phyloP scores from a whole-genome alignment of 2,113 vertebrate genomes.

The Sorex araneus region DNA sequence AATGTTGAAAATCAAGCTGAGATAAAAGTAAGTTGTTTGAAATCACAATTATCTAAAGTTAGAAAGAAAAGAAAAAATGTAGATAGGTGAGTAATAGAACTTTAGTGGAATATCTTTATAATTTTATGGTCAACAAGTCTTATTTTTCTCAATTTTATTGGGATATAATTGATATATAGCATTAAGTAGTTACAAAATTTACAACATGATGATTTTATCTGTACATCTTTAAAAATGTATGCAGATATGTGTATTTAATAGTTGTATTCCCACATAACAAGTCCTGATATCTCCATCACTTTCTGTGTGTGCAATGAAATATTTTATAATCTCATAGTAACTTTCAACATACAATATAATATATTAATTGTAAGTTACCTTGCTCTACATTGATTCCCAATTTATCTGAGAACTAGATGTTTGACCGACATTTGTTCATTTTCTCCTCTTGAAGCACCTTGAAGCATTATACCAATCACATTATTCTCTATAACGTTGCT shows the following conservation, averaged over 20 bases:
- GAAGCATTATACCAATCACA: not conserved
- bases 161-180: not conserved
- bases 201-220: not conserved
- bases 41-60: slow-evolving; percentile 54
- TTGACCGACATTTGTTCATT: not conserved
- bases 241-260: too few species aligned
- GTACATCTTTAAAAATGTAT: not conserved
- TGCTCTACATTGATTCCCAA: not conserved
- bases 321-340: not conserved
- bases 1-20: slow-evolving; percentile 95
- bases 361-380: not conserved
- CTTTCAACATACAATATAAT: not conserved
- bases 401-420: not conserved
- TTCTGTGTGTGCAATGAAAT: not conserved
- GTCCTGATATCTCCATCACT: not conserved
- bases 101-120: not conserved
- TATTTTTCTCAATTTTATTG: not conserved
- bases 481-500: not conserved
- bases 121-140: slow-evolving; percentile 30
- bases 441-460: not conserved
- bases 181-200: not conserved
- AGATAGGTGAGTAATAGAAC: not conserved
- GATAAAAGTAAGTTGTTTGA: slow-evolving; percentile 91
- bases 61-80: not conserved
- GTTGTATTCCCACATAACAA: not conserved